These are phyloP conservation scores for Pheosia tremula DNA, from an alignment of 2,888 invertebrate genomes.

Conservation along the genomic window DNA sequence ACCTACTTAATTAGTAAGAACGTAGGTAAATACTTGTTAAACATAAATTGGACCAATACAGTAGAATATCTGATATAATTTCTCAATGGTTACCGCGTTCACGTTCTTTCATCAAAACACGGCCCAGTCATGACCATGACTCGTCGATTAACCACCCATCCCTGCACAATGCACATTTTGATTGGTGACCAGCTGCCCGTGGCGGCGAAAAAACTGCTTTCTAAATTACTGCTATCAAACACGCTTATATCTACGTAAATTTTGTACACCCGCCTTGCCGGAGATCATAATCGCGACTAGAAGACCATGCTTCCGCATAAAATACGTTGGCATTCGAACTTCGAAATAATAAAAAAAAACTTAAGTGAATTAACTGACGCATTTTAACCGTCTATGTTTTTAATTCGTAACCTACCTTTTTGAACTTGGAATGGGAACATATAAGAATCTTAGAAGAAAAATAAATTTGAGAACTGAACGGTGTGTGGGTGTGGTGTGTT, in stretches of 20 bases:
- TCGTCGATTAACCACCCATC: conserved; percentile 67
- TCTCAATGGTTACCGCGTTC: conserved; percentile 30
- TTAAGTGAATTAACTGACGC: conserved; percentile 43
- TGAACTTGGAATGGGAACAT: conserved; percentile 17
- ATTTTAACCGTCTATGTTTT: conserved; percentile 27
- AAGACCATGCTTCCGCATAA: conserved; percentile 66
- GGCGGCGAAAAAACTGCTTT: conserved; percentile 76
- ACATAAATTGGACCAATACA: too few species aligned
- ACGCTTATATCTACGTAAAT: conserved; percentile 48
- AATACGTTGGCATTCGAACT: conserved; percentile 53
- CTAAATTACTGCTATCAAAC: conserved; percentile 75
- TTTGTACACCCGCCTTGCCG: conserved; percentile 64
- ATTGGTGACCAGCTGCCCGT: conserved; percentile 78
- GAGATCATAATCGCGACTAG: conserved; percentile 65
- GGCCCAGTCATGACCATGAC: conserved; percentile 57
- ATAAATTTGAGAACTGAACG: not conserved
- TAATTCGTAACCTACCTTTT: conserved; percentile 5
- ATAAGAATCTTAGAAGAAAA: conserved; percentile 22
- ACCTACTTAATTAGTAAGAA: too few species aligned
- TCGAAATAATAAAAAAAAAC: not conserved
- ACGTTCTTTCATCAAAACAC: conserved; percentile 52
- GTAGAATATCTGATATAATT: conserved; percentile 14
- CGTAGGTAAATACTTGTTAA: too few species aligned
- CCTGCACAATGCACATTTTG: conserved; percentile 74
- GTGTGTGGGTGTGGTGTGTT: too few species aligned